Base-by-base conservation (phyloP, 2,888 invertebrate species). In the Nebria brevicollis region DNA sequence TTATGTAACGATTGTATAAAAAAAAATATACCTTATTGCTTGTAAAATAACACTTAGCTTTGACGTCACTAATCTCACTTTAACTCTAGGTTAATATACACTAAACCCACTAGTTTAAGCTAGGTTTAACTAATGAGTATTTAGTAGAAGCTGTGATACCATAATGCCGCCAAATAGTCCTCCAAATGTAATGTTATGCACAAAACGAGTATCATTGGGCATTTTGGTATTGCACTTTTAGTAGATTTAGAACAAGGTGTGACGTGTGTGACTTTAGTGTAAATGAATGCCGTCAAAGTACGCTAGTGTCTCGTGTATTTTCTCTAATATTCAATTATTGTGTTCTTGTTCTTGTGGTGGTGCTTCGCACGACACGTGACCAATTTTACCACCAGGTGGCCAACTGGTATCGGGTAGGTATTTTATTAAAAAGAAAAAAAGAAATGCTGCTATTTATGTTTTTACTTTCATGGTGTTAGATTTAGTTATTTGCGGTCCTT, bases 381-480 rank as follows among this genome's bases (percentile, higher is more conserved):
- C 54, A 54, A 54, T 54, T 54, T 54, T 54, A 26, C 72, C 77
- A 77, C 79, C 93, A 96, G 95, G 96, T 96, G 93, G 95, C 95
- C 91, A 94, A 94, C 92, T 96, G 96, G 95, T 96, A 94, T 93
- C 94, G 95, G 95, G 95, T 96, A 95, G 92, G 95, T 95, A 91
- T 81, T 13, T 54, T 54, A 54, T 13, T 7, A 54, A 54, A 54
- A 54, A 54, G 4, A 54, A 54, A 54, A 54, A 54, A 54, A 54
- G 13, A 54, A 54, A 54, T 54, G 13, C 13, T 7, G 8, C 54
- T 54, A 8, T 54, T 54, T 13, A 13, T 54, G 54, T 54, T 11
- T 54, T 54, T 54, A 11, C 54, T 54, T 54, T 54, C 11, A 11
- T 54, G 54, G 13, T 54, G 54, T 54, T 54, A 54, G 54, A 54